phyloP scores from a whole-genome alignment of 2,888 invertebrate species.

The Megaustenia siamemsis region DNA sequence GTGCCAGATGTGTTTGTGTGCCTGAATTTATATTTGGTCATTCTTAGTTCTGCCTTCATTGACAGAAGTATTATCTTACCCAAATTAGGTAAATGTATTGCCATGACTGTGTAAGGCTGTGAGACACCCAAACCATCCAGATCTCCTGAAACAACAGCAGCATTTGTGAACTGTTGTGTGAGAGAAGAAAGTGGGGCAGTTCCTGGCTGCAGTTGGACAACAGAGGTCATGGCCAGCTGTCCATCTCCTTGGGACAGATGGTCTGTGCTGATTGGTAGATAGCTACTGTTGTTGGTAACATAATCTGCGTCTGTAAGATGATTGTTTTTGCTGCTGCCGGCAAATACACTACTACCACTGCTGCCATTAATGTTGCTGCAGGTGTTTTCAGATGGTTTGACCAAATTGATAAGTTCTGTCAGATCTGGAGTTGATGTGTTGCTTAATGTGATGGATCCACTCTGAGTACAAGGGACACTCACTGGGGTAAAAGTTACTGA shows the following conservation, averaged over 20 bases:
- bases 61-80: background rate
- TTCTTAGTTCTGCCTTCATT: background rate
- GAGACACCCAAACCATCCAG: constrained; percentile 37
- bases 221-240: constrained; percentile 21
- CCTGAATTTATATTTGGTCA: no score
- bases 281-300: background rate
- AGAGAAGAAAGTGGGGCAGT: constrained; percentile 2
- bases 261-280: constrained; percentile 19
- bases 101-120: constrained; percentile 51
- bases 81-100: constrained; percentile 46
- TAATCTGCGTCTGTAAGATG: constrained; percentile 14
- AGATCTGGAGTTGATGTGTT: constrained; percentile 51
- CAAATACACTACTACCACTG: background rate
- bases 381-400: constrained; percentile 45
- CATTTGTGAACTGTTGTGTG: constrained; percentile 30
- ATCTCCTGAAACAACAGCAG: constrained; percentile 23
- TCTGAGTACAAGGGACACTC: constrained; percentile 38
- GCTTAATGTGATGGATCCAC: constrained; percentile 36
- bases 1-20: no score
- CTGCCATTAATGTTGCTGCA: constrained; percentile 1
- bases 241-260: constrained; percentile 5
- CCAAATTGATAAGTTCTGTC: constrained; percentile 49
- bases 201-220: constrained; percentile 40
- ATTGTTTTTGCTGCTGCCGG: background rate
- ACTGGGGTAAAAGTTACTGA: constrained; percentile 43